Evolutionary conservation across 2,113 vertebrate genomes (phyloP).

Genomic region (Beaufortia kweichowensis): DNA sequence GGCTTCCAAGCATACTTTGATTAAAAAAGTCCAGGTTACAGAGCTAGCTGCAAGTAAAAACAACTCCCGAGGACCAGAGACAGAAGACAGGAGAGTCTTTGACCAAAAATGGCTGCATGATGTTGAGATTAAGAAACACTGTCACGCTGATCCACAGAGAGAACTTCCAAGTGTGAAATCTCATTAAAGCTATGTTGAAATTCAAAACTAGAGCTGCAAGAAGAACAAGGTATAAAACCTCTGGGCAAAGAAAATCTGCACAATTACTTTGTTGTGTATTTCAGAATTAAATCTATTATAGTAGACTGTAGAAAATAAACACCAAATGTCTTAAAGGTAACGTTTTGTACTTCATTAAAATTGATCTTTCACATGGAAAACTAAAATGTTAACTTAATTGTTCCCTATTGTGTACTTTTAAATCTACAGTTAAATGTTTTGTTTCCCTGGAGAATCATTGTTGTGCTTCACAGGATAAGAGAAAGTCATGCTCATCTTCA

Average conservation of each 20-base stretch:
- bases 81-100: slow-evolving; percentile 54
- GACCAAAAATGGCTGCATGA: slow-evolving; percentile 72
- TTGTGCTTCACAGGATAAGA: too few relatives aligned
- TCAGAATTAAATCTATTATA: background rate
- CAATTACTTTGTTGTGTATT: slow-evolving; percentile 12
- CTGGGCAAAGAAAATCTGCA: background rate
- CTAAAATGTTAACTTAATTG: too few relatives aligned
- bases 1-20: slow-evolving; percentile 33
- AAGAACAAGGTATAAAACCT: background rate
- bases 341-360: too few relatives aligned
- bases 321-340: too few relatives aligned
- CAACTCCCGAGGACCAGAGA: slow-evolving; percentile 14
- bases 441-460: too few relatives aligned
- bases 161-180: slow-evolving; percentile 33
- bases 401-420: too few relatives aligned
- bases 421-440: too few relatives aligned
- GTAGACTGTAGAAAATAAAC: background rate
- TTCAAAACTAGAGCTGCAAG: slow-evolving; percentile 19
- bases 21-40: slow-evolving; percentile 62
- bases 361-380: too few relatives aligned
- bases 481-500: too few relatives aligned
- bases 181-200: slow-evolving; percentile 26
- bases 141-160: slow-evolving; percentile 29
- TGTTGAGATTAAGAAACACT: slow-evolving; percentile 35
- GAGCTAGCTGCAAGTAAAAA: slow-evolving; percentile 24